These are phyloP conservation scores for Campylomormyrus numenius DNA, from an alignment of 2,113 vertebrate genomes.

Conservation along the genomic window DNA sequence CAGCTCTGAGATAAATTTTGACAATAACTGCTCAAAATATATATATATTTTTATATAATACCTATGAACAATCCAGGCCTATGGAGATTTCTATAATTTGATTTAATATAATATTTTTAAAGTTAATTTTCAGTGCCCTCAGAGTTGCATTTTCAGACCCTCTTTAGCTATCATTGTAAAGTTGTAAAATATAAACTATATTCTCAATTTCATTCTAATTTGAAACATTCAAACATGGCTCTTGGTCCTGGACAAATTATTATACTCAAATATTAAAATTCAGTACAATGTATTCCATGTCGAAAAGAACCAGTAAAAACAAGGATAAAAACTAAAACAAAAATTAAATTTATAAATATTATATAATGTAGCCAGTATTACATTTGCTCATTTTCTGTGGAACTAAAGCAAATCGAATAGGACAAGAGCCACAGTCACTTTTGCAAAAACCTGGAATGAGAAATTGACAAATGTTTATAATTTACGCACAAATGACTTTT, in stretches of 20 bases:
- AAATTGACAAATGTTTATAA: conserved; percentile 30
- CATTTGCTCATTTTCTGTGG: neutral
- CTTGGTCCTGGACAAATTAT: neutral
- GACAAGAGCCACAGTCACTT: neutral
- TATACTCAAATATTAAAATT: neutral
- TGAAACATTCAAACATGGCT: neutral
- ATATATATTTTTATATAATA: neutral
- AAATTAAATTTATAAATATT: neutral
- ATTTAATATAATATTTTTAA: neutral
- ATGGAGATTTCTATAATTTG: neutral
- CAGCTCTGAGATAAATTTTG: neutral
- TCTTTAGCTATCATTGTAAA: neutral
- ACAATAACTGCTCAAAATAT: neutral
- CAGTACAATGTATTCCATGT: neutral
- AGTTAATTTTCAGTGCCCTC: neutral
- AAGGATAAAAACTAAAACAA: neutral
- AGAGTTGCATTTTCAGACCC: neutral
- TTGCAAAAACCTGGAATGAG: neutral
- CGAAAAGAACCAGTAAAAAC: neutral
- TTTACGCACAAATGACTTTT: conserved; percentile 9
- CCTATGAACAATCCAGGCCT: neutral
- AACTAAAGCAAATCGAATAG: neutral
- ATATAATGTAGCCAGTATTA: neutral
- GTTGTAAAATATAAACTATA: neutral
- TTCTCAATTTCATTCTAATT: neutral